Base-by-base conservation (phyloP, 2,888 invertebrate species). In the Scaptodrosophila latifasciaeformis region DNA sequence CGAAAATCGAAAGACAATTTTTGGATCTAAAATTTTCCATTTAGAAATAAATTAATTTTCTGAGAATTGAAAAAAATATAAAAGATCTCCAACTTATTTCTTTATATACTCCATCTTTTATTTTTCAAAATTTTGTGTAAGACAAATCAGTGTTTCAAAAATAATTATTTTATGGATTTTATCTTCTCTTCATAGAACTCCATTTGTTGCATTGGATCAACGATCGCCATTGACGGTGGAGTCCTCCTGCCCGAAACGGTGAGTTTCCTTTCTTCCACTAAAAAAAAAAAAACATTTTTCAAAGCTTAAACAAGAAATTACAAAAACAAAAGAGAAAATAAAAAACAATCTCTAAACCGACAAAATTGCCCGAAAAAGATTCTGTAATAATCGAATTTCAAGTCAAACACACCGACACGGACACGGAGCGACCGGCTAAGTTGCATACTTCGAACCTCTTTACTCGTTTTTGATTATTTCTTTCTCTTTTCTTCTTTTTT, bases 171-270 rank as follows among this genome's bases (percentile, higher is more conserved):
- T 27, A 17, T 4, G 10, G 9, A 35, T 30, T 39, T 51, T 7
- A 24, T 49, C 24, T 49, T 17, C 31, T 21, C 15, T 40, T 27
- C 45, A 56, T 61, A 86, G 86, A 82, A 86, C 85, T 79, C 86
- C 86, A 69, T 85, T 86, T 82, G 82, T 86, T 82, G 82, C 86
- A 80, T 82, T 86, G 84, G 86, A 86, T 81, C 86, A 86, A 82
- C 82, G 86, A 82, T 84, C 84, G 75, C 82, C 86, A 70, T 82
- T 86, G 84, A 84, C 85, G 83, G 86, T 86, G 86, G 86, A 86
- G 81, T 83, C 86, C 69, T 84, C 84, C 80, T 86, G 86, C 75
- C 84, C 85, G 70, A 86, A 86, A 82, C 83, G 86, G 86, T 86
- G 55, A 82, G 82, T 74, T 34, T 24, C 15, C 7, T n/a, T n/a